phyloP scores from a whole-genome alignment of 2,113 vertebrate species.

The Siphamia tubifer region DNA sequence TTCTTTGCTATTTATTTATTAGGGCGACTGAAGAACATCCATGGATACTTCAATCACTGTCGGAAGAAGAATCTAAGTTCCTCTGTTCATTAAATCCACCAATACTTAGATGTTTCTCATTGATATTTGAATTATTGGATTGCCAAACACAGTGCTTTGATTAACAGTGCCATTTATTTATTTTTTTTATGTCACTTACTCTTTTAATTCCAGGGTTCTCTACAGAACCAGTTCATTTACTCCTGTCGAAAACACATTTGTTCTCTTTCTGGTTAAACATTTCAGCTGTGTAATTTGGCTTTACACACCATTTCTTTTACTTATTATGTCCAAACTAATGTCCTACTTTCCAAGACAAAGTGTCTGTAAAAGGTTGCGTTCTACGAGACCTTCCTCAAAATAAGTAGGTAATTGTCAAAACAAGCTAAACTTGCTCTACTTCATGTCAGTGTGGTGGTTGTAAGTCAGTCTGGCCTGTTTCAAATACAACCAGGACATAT shows the following conservation, averaged over 20 bases:
- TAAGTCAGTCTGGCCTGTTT: not conserved
- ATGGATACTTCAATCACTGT: conserved; percentile 20
- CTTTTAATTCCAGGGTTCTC: not conserved
- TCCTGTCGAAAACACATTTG: not conserved
- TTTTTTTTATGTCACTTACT: not conserved
- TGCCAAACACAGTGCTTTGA: conserved; percentile 11
- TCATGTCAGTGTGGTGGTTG: not conserved
- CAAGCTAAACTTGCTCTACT: not conserved
- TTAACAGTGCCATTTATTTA: not conserved
- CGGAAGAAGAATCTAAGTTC: conserved; percentile 46
- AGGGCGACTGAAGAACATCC: conserved; percentile 58
- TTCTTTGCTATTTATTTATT: conserved; percentile 61
- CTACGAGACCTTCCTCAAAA: not conserved
- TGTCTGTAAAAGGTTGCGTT: not conserved
- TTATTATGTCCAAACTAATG: not conserved
- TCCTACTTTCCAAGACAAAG: conserved; percentile 4
- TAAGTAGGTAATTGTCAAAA: not conserved
- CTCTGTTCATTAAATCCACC: conserved; percentile 33
- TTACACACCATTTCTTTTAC: conserved; percentile 3
- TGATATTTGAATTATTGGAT: not conserved
- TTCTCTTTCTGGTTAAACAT: not conserved
- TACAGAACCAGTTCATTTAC: not conserved
- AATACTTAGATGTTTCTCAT: not conserved
- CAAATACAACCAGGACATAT: not conserved
- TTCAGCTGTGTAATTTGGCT: conserved; percentile 12